A percentile compares a stretch with the other conserved stretches of the same genome.
phyloP scores from a whole-genome alignment of 1,140 invertebrate species.

The Meloidogyne chitwoodi region DNA sequence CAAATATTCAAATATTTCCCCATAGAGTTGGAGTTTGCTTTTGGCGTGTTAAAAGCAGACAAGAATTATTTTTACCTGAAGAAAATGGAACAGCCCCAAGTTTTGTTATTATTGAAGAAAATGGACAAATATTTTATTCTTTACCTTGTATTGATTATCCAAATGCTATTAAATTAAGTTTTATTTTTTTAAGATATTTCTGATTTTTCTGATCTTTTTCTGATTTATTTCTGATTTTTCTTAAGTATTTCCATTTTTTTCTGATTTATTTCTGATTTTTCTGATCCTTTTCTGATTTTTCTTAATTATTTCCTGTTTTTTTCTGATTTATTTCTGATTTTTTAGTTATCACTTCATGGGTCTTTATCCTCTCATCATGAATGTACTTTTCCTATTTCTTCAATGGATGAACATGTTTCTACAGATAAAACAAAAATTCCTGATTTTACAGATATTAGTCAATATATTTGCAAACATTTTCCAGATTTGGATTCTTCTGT shows the following conservation, averaged over 20 bases:
- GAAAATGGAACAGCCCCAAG: constrained; percentile 31
- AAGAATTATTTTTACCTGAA: constrained; percentile 27
- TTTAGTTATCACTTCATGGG: neutral
- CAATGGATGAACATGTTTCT: neutral
- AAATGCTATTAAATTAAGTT: constrained; percentile 44
- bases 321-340: neutral
- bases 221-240: too few relatives aligned
- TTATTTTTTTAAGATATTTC: neutral
- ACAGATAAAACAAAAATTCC: constrained; percentile 7
- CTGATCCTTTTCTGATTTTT: constrained; percentile 16
- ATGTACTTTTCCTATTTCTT: neutral
- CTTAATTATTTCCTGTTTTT: too few relatives aligned
- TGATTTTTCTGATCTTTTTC: constrained; percentile 23
- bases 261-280: neutral
- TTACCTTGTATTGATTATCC: constrained; percentile 44
- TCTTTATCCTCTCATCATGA: too few relatives aligned
- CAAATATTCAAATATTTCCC: constrained; percentile 35
- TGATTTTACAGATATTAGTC: neutral
- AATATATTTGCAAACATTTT: constrained; percentile 43
- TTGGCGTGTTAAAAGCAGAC: constrained; percentile 36
- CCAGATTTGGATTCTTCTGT: constrained; percentile 29
- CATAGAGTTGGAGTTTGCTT: constrained; percentile 37
- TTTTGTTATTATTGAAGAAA: constrained; percentile 40
- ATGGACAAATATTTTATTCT: constrained; percentile 38
- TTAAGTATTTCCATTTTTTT: neutral